Conservation (phyloP, 2,113 vertebrate species). For the Rhinopithecus roxellana region DNA sequence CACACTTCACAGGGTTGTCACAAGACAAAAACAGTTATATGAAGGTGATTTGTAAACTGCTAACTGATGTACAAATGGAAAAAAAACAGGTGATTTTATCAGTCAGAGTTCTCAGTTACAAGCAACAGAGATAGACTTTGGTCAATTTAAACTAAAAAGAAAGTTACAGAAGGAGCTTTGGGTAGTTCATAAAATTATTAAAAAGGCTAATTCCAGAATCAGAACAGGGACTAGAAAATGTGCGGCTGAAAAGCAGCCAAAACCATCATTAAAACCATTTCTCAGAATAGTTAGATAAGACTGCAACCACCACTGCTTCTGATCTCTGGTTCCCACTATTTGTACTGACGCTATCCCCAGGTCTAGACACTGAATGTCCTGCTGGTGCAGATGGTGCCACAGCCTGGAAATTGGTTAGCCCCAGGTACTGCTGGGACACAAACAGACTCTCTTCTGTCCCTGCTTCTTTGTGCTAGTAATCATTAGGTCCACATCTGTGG, state of each 20-base stretch:
- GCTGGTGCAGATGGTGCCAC: not conserved
- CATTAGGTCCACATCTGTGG: not conserved
- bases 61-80: not conserved
- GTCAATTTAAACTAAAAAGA: not conserved
- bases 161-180: not conserved
- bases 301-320: too few species aligned
- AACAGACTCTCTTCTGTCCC: not conserved
- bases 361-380: not conserved
- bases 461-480: not conserved
- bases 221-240: not conserved
- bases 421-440: not conserved
- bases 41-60: not conserved
- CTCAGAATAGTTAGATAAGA: accelerated
- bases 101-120: not conserved
- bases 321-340: not conserved
- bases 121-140: not conserved
- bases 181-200: not conserved
- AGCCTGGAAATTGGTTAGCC: not conserved
- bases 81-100: not conserved
- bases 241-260: not conserved
- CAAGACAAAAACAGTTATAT: not conserved
- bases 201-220: not conserved
- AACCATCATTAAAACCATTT: not conserved
- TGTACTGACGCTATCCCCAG: not conserved
- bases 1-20: not conserved